These are phyloP conservation scores for Lacerta bilineata DNA, from an alignment of 2,797 vertebrate species.

Conservation along the genomic window DNA sequence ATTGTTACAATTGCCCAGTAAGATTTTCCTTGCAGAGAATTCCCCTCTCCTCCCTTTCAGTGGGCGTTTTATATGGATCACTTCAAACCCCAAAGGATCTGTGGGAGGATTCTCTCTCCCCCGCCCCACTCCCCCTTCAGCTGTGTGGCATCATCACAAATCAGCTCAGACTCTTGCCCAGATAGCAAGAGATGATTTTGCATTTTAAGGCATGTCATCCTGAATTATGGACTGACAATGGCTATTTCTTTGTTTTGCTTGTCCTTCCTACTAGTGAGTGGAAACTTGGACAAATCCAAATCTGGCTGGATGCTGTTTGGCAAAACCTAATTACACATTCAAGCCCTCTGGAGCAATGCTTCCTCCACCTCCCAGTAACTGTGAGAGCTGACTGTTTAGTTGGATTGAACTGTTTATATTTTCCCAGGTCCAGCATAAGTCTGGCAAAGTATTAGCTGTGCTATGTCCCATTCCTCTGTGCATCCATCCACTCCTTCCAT, in stretches of 20 bases:
- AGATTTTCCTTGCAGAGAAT: constrained; percentile 72
- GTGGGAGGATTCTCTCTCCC: constrained; percentile 75
- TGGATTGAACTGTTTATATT: not conserved
- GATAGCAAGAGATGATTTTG: constrained; percentile 65
- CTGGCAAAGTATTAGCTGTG: rapidly evolving
- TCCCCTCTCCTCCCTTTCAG: constrained; percentile 75
- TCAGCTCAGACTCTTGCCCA: constrained; percentile 63
- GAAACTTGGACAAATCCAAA: constrained; percentile 16
- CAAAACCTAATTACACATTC: rapidly evolving
- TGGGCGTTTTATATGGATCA: constrained; percentile 76
- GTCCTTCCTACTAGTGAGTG: not conserved
- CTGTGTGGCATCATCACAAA: constrained; percentile 74
- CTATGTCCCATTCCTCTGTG: not conserved
- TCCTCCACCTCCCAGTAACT: not conserved
- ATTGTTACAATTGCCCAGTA: constrained; percentile 64
- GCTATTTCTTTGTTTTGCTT: not conserved
- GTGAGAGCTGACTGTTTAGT: not conserved
- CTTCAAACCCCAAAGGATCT: constrained; percentile 75
- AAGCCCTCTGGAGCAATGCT: not conserved
- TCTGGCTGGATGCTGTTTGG: constrained; percentile 5
- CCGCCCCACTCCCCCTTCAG: constrained; percentile 37
- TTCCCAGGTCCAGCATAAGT: rapidly evolving
- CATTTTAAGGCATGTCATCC: constrained; percentile 62
- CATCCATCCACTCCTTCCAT: constrained; percentile 3
- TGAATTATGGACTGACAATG: not conserved